Evolutionary conservation across 1,140 invertebrate genomes (phyloP).

Genomic region (Anthonomus grandis): DNA sequence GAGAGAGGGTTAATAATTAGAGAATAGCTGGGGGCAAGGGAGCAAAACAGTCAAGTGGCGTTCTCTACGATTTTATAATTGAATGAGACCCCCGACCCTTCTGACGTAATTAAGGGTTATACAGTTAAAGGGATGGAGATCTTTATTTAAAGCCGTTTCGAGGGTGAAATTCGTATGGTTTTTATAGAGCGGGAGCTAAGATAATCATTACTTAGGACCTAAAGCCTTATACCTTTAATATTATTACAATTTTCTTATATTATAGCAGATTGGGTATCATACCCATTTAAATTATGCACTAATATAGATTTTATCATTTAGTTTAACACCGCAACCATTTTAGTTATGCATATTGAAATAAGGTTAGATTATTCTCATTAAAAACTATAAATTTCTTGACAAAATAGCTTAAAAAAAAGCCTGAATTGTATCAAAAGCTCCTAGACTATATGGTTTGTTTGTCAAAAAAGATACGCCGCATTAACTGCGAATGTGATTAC

Average conservation of each 20-base stretch:
- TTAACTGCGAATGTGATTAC: slow-evolving; percentile 21
- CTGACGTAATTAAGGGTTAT: slow-evolving; percentile 30
- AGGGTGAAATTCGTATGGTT: slow-evolving; percentile 10
- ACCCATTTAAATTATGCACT: too few species aligned
- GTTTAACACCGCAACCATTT: too few species aligned
- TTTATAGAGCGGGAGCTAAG: slow-evolving; percentile 19
- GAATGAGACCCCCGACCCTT: slow-evolving; percentile 24
- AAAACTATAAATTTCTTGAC: neutral
- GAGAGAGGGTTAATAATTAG: too few species aligned
- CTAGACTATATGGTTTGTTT: slow-evolving; percentile 15
- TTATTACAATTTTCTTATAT: too few species aligned
- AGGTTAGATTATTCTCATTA: neutral
- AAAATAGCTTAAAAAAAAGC: neutral
- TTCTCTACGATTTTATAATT: slow-evolving; percentile 28
- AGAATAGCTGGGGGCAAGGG: too few species aligned
- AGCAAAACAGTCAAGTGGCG: slow-evolving; percentile 16
- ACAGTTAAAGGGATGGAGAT: slow-evolving; percentile 23
- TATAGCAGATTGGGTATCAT: too few species aligned
- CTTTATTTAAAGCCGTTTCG: slow-evolving; percentile 29
- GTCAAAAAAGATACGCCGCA: slow-evolving; percentile 7
- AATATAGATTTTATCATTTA: too few species aligned
- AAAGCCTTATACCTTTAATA: too few species aligned
- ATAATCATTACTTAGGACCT: too few species aligned
- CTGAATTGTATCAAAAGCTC: slow-evolving; percentile 4
- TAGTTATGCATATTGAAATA: neutral